Evolutionary conservation across 2,888 invertebrate species (phyloP), one percentile per base, ranked within the genome.

Genomic region (Nudaria mundana): DNA sequence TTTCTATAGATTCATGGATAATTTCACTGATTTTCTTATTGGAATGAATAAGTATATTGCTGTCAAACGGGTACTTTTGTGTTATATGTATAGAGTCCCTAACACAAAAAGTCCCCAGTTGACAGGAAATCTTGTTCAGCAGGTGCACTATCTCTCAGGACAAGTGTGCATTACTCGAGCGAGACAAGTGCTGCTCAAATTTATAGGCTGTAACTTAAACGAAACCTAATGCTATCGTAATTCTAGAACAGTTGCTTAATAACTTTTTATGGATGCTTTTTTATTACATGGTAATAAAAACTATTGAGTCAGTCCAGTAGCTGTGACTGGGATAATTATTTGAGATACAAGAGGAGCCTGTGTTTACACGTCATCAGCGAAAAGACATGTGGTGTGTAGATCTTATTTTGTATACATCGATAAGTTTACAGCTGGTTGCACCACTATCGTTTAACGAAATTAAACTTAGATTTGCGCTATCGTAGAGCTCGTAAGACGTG

Each of bases 361-460:
- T 59, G 52, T 66, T 58, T 55, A 67, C 59, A 56, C 58, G 56
- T 56, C 65, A 53, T 63, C 61, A 50, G 47, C 45, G 54, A 42
- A 44, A 48, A 46, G 60, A 56, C 67, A 71, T 71, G 62, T 71
- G 71, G 63, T 60, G 57, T 64, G 63, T 59, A 44, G 16, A 44
- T 59, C 63, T 75, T 73, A 72, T 73, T 66, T 66, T 44, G 22
- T 30, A 30, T 42, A 40, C 45, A 45, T 40, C 37, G 33, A 25
- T 35, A 47, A 44, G 32, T n/a, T n/a, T n/a, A n/a, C n/a, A 1
- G 42, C 12, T 35, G 33, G 33, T 24, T 43, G 18, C 45, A 57
- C 56, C 40, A 33, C 16, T 36, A 29, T 29, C 12, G 46, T 58
- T 54, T 55, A 63, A 40, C 42, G 37, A 14, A 20, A n/a, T n/a